Percentiles rank a stretch among this genome's conserved stretches.
Evolutionary conservation across 2,113 vertebrate genomes (phyloP).

Genomic region (Bambusicola thoracicus): DNA sequence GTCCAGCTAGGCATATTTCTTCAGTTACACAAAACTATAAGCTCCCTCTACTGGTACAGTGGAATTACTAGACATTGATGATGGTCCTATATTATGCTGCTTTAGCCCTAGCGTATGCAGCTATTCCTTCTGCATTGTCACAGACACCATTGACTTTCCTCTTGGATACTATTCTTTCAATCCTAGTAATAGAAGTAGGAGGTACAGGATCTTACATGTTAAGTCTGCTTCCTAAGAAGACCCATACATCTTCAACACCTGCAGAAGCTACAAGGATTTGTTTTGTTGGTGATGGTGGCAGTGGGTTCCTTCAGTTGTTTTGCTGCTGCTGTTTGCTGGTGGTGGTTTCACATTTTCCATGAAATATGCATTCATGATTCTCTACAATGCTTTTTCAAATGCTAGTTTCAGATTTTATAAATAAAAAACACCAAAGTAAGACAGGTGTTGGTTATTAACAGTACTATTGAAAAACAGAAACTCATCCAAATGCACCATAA

Average conservation of each 20-base stretch:
- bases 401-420: constrained; percentile 30
- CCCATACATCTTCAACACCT: not conserved
- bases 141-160: not conserved
- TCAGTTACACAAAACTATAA: not conserved
- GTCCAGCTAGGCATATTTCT: not conserved
- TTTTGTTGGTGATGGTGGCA: not conserved
- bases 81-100: not conserved
- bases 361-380: not conserved
- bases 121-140: not conserved
- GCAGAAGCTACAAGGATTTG: not conserved
- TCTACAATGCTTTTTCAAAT: not conserved
- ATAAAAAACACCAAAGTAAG: constrained; percentile 15
- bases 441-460: constrained; percentile 12
- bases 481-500: not conserved
- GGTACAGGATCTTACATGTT: not conserved
- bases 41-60: constrained; percentile 33
- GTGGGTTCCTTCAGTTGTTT: not conserved
- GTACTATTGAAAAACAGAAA: not conserved
- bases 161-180: not conserved
- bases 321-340: not conserved
- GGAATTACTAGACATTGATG: not conserved
- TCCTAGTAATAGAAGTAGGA: not conserved
- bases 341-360: not conserved
- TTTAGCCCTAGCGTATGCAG: not conserved
- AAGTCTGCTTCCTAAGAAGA: not conserved